Evolutionary conservation across 2,797 vertebrate species (phyloP), one percentile per base, ranked within the genome.

Genomic region (Parotocinclus haroldoi): DNA sequence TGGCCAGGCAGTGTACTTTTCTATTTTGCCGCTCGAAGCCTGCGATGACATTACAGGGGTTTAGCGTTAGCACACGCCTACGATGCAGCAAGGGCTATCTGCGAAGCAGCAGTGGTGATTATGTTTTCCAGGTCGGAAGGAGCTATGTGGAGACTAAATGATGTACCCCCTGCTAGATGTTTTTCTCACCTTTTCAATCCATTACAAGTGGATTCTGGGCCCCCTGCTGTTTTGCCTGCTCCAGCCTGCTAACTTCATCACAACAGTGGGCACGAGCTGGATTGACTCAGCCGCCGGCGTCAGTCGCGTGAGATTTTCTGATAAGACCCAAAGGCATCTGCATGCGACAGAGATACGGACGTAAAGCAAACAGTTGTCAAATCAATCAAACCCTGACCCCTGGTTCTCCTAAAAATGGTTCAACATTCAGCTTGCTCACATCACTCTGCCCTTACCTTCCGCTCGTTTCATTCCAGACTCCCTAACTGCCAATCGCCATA

Each of bases 291-390:
- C 55, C 62, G 40, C 46, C 7, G 16, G 3, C 45, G 69, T 71
- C 69, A 65, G 50, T 71, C 69, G 46, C 64, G 42, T 16, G 55
- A 58, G 54, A 39, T 40, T 59, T 65, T 16, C 56, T 27, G 49
- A 65, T 59, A 58, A 59, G 14, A 48, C n/a, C 39, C 37, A 14
- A 40, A 51, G 14, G 10, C 69, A 65, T 65, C 57, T 55, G 62
- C 50, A 71, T 65, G 62, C 62, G 49, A 14, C 10, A 71, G 62
- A 65, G 56, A 46, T 7, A 54, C n/a, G 12, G 19, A 45, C 48
- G 57, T 59, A 40, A 71, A 71, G 14, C 61, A 65, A 53, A 65
- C 69, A 65, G 48, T 48, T 36, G 62, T 71, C 49, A 54, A 71
- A 50, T 50, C 48, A 50, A 50, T 50, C 48, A 14, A 50, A n/a